These are phyloP conservation scores for Drosophila gunungcola DNA, from an alignment of 1,140 invertebrate species.

Conservation along the genomic window DNA sequence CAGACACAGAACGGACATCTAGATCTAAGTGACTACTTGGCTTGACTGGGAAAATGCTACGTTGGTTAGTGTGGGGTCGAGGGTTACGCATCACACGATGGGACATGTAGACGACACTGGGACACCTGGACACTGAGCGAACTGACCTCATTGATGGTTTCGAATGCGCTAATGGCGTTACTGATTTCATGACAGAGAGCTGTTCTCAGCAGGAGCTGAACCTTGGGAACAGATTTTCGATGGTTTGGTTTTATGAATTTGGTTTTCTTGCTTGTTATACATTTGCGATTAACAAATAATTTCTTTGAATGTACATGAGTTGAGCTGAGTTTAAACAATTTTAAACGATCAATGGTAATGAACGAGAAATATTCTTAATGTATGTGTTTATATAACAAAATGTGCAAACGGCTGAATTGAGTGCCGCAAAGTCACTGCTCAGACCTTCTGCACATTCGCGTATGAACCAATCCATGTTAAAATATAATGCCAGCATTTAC, in stretches of 20 bases:
- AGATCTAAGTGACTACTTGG: slow-evolving; percentile 18
- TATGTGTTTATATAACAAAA: slow-evolving; percentile 11
- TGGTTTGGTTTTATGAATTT: slow-evolving; percentile 31
- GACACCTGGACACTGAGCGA: slow-evolving; percentile 62
- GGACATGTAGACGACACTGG: slow-evolving; percentile 22
- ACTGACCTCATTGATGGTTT: slow-evolving; percentile 79
- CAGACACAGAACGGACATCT: slow-evolving; percentile 49
- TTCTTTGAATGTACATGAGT: slow-evolving; percentile 25
- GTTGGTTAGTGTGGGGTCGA: slow-evolving; percentile 33
- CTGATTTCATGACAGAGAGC: slow-evolving; percentile 79
- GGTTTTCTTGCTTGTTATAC: slow-evolving; percentile 36
- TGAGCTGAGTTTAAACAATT: slow-evolving; percentile 7
- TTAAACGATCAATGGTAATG: slow-evolving; percentile 14
- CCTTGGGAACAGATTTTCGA: slow-evolving; percentile 57
- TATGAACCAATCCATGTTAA: slow-evolving; percentile 47
- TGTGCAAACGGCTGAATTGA: slow-evolving; percentile 9
- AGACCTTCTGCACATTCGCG: slow-evolving; percentile 30
- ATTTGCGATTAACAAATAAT: slow-evolving; percentile 26
- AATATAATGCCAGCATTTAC: slow-evolving; percentile 67
- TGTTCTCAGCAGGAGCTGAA: slow-evolving; percentile 81
- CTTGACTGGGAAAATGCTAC: slow-evolving; percentile 35
- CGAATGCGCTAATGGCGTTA: slow-evolving; percentile 78
- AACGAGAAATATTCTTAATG: slow-evolving; percentile 12
- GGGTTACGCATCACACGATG: slow-evolving; percentile 23
- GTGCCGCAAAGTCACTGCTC: slow-evolving; percentile 49